A percentile compares a stretch with the other conserved stretches of the same genome.
These are phyloP conservation scores for Notamacropus eugenii DNA, from an alignment of 2,797 vertebrate genomes.

Conservation along the genomic window DNA sequence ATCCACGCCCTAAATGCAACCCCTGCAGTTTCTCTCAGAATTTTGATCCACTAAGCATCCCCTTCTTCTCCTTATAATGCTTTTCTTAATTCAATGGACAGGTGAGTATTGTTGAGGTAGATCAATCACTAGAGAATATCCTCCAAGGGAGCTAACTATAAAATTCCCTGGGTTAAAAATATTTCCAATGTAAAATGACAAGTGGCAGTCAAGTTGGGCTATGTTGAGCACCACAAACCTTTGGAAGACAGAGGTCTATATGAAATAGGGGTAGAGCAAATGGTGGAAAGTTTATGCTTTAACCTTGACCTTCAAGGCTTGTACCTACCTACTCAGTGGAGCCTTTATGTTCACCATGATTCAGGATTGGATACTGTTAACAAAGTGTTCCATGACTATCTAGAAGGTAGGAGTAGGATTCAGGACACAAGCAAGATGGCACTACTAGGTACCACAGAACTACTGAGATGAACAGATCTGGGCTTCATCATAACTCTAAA, in stretches of 20 bases:
- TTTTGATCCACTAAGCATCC: not conserved
- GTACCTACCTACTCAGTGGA: not conserved
- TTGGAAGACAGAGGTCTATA: not conserved
- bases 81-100: not conserved
- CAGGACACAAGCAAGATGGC: constrained; percentile 34
- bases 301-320: constrained; percentile 24
- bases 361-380: not conserved
- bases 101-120: not conserved
- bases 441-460: constrained; percentile 3
- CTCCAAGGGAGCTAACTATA: too few relatives aligned
- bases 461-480: not conserved
- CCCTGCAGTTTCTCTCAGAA: not conserved
- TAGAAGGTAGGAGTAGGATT: not conserved
- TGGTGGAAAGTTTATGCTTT: not conserved
- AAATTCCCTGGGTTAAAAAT: not conserved
- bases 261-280: not conserved
- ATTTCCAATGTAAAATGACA: not conserved
- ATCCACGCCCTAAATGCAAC: not conserved
- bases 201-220: not conserved
- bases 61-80: not conserved
- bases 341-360: not conserved
- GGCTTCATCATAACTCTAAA: constrained; percentile 15
- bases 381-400: not conserved
- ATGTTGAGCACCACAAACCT: not conserved
- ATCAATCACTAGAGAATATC: not conserved